phyloP scores from a whole-genome alignment of 2,113 vertebrate species.

The Stegostoma tigrinum region DNA sequence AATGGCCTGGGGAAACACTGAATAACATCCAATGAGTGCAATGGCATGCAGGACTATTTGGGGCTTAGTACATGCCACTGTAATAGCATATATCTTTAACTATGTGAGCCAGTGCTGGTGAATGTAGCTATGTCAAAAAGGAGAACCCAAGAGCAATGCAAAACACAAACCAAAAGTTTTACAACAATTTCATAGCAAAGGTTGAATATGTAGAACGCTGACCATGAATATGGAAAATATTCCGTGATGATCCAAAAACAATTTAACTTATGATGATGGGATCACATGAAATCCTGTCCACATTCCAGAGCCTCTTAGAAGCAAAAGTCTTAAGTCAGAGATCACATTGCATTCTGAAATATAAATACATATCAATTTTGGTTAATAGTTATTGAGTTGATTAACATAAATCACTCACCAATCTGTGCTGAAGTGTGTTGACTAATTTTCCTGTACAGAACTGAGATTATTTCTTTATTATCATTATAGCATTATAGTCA shows the following conservation, averaged over 20 bases:
- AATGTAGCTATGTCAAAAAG: background rate
- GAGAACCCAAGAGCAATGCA: background rate
- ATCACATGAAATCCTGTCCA: background rate
- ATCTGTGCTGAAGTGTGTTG: background rate
- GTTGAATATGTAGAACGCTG: background rate
- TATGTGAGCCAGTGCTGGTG: background rate
- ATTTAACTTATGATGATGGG: background rate
- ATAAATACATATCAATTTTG: background rate
- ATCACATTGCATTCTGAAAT: background rate
- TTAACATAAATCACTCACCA: background rate
- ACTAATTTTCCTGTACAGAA: background rate
- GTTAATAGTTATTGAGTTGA: background rate
- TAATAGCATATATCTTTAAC: conserved; percentile 2
- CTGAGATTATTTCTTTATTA: background rate
- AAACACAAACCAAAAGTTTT: conserved; percentile 11
- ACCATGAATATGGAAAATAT: background rate
- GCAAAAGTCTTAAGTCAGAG: background rate
- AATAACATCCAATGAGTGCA: conserved; percentile 31
- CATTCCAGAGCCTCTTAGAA: background rate
- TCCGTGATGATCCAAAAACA: background rate
- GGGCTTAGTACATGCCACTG: background rate
- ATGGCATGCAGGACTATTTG: conserved; percentile 14
- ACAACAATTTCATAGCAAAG: background rate
- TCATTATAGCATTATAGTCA: background rate
- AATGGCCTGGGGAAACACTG: conserved; percentile 24